These are phyloP conservation scores for Tupaia tana DNA, from an alignment of 2,113 vertebrate species.

Conservation along the genomic window DNA sequence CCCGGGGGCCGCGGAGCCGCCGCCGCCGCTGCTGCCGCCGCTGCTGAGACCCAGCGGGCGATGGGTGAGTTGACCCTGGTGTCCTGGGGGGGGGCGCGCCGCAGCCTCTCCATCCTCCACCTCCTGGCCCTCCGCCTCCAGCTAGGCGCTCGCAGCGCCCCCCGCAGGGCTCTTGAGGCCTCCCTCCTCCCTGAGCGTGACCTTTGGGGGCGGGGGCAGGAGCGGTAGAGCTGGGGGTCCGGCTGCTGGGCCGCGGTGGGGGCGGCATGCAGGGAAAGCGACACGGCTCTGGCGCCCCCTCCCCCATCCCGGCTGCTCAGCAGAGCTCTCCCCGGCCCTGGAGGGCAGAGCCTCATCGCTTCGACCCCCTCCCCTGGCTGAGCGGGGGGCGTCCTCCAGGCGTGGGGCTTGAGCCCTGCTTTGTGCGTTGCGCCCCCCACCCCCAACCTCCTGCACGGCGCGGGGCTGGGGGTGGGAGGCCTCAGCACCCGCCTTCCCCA, in stretches of 20 bases:
- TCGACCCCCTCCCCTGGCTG: neutral
- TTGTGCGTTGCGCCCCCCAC: constrained; percentile 67
- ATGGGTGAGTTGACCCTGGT: constrained; percentile 82
- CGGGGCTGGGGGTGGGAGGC: constrained; percentile 61
- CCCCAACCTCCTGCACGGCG: neutral
- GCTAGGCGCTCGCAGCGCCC: neutral
- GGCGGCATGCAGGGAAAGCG: neutral
- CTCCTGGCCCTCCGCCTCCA: neutral
- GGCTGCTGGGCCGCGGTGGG: neutral
- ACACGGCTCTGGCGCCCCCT: constrained; percentile 36
- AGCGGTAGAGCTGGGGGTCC: neutral
- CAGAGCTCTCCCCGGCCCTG: neutral
- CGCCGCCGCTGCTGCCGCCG: constrained; percentile 80
- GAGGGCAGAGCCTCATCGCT: constrained; percentile 31
- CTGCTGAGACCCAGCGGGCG: constrained; percentile 81
- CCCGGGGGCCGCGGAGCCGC: constrained; percentile 82
- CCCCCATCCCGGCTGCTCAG: constrained; percentile 20
- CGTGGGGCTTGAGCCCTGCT: constrained; percentile 49
- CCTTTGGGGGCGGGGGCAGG: constrained; percentile 25
- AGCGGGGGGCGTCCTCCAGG: constrained; percentile 27
- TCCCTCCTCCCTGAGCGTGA: constrained; percentile 42
- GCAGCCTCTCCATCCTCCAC: constrained; percentile 29
- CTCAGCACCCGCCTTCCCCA: constrained; percentile 48
- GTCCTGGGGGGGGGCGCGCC: neutral
- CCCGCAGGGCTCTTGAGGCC: neutral